Conservation (phyloP, 2,888 invertebrate genomes). For the Trichopoda pennipes region DNA sequence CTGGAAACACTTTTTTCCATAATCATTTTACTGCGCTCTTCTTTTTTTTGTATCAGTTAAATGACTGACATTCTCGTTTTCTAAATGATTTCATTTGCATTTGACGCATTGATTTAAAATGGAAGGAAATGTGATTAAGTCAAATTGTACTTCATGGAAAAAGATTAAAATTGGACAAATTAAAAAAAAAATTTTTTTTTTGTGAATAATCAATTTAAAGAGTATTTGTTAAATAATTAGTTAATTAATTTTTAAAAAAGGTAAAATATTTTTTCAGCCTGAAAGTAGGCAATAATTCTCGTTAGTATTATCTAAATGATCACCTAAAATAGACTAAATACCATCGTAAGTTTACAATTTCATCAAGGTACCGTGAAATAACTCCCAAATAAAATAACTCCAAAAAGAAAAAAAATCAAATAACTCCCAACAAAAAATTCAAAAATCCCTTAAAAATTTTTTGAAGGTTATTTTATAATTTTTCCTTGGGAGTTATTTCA, state of each 20-base stretch:
- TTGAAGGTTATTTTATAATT: too few relatives aligned
- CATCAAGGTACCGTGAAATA: too few relatives aligned
- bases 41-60: not conserved
- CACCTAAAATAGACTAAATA: too few relatives aligned
- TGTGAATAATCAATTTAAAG: not conserved
- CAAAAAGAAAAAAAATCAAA: too few relatives aligned
- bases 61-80: conserved; percentile 34
- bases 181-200: not conserved
- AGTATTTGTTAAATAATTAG: not conserved
- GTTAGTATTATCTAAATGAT: too few relatives aligned
- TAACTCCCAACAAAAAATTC: too few relatives aligned
- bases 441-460: too few relatives aligned
- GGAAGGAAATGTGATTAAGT: not conserved
- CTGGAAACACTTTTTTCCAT: conserved; percentile 1
- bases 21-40: not conserved
- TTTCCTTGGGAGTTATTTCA: too few relatives aligned
- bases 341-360: too few relatives aligned
- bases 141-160: not conserved
- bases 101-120: conserved; percentile 35
- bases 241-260: not conserved
- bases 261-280: not conserved
- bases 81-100: conserved; percentile 47
- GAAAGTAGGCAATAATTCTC: not conserved
- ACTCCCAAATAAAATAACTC: too few relatives aligned
- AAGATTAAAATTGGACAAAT: not conserved